Base-by-base conservation (phyloP, 2,888 invertebrate genomes). In the Clostera curtula region DNA sequence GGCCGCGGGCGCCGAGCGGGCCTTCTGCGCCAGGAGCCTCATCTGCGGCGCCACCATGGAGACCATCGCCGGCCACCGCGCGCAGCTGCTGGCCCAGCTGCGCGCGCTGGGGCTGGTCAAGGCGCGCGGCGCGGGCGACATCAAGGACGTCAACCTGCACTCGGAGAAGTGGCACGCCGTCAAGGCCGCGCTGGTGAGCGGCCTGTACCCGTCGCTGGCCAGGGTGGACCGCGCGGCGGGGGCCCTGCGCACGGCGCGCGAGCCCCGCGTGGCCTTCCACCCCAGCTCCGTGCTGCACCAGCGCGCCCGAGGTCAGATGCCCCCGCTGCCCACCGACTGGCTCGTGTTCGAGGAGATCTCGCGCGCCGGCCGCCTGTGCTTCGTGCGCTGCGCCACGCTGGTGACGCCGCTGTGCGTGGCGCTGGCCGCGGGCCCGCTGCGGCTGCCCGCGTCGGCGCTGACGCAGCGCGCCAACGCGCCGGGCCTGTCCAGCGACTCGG, bases 121-220 rank as follows among this genome's bases (percentile, higher is more conserved):
- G 29, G 69, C 87, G 0, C 65, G 86, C 25, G 87, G 87, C 2
- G 72, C 86, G 0, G 62, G 62, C 3, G 63, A 64, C 25, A 63
- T 64, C 2, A 64, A 64, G 42, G 93, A 93, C 55, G 85, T 95
- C 17, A 97, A 97, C 72, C 68, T 86, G 1, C 92, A 96, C 74
- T 91, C 93, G 0, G 90, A 93, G 49, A 91, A 92, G 58, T 96
- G 95, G 95, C 91, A 95, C 6, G 89, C 97, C 28, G 91, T 98
- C 0, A 97, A 97, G 61, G 93, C 94, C 0, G 94, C 95, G 2
- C 79, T 98, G 15, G 89, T 91, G 12, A 93, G 93, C 3, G 97
- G 98, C 0, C 85, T 94, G 33, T 98, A 97, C 72, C 98, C 98
- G 0, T 93, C 95, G 48, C 70, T 98, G 20, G 92, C 93, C 9